These are phyloP conservation scores for Nysson spinosus DNA, from an alignment of 2,888 invertebrate genomes.

Conservation along the genomic window DNA sequence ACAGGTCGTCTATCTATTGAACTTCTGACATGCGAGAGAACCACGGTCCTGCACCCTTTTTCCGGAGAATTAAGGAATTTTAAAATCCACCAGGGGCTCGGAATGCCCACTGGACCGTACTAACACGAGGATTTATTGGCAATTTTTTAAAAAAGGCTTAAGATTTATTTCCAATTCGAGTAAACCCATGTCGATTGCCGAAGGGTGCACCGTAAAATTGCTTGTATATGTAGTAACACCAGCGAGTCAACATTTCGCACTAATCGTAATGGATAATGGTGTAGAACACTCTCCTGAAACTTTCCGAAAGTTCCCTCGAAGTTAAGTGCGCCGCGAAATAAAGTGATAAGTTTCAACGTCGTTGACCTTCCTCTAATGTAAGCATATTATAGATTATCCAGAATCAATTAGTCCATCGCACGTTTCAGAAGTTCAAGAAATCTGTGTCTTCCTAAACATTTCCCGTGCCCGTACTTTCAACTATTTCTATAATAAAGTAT, in stretches of 20 bases:
- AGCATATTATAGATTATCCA: conserved; percentile 13
- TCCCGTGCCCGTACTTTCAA: no score
- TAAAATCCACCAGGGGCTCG: conserved; percentile 68
- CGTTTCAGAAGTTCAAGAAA: neutral
- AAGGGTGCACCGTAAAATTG: conserved; percentile 19
- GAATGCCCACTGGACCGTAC: conserved; percentile 67
- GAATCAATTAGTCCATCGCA: conserved; percentile 23
- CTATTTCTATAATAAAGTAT: no score
- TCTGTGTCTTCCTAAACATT: neutral
- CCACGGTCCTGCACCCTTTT: conserved; percentile 48
- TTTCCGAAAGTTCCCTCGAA: conserved; percentile 32
- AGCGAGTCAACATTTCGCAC: conserved; percentile 36
- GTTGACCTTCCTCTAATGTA: conserved; percentile 48
- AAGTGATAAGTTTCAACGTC: conserved; percentile 25
- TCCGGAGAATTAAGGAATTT: conserved; percentile 74
- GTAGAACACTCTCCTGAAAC: conserved; percentile 35
- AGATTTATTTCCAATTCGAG: conserved; percentile 72
- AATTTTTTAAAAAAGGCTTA: conserved; percentile 74
- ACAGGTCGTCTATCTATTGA: conserved; percentile 16
- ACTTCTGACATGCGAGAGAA: conserved; percentile 28
- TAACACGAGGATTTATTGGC: conserved; percentile 74
- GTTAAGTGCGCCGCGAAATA: conserved; percentile 10
- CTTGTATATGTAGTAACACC: neutral
- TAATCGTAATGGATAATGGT: conserved; percentile 45
- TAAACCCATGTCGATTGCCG: conserved; percentile 35